Evolutionary conservation across 2,888 invertebrate species (phyloP), one percentile per base, ranked within the genome.

Genomic region (Dynastes maya): DNA sequence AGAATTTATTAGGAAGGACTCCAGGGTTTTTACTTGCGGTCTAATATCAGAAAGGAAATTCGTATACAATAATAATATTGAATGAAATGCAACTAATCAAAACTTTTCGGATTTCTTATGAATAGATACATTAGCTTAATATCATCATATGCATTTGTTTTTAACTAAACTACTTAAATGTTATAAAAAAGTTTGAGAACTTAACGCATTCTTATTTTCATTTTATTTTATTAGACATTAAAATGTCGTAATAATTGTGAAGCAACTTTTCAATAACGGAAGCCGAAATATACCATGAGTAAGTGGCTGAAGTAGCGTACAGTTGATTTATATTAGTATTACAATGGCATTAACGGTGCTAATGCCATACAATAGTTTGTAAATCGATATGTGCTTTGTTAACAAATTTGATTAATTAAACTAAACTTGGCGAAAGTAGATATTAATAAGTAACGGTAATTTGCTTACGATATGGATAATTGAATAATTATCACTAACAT

Each of bases 301-400:
- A 5, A 6, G 6, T 45, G 2, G 4, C 45, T 11, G 45, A 58
- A 58, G 55, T 58, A 22, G 22, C 55, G 55, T 55, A 32, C 63
- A 32, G 11, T 11, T 29, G 11, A 45, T 45, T 16, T 27, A 74
- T 63, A 45, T 37, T 74, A 49, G 55, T 58, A 16, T 55, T 58
- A 71, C 9, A 13, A 8, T 58, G 9, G 9, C 27, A 55, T 49
- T 58, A 22, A 2, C 55, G 22, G 37, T n/a, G 13, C 70, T 71
- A 71, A 45, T 58, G 40, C 61, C 45, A 27, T 22, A 6, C 72
- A 45, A 58, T 72, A 22, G 53, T 27, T 61, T 58, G 61, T 74
- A 74, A 74, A 74, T 61, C n/a, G n/a, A 45, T 40, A 61, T 61
- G 72, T 74, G 72, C 37, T 61, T 63, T 63, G 72, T 74, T 45